A percentile compares a stretch with the other conserved stretches of the same genome.
These are phyloP conservation scores for Apamea monoglypha DNA, from an alignment of 2,888 invertebrate genomes.

Conservation along the genomic window DNA sequence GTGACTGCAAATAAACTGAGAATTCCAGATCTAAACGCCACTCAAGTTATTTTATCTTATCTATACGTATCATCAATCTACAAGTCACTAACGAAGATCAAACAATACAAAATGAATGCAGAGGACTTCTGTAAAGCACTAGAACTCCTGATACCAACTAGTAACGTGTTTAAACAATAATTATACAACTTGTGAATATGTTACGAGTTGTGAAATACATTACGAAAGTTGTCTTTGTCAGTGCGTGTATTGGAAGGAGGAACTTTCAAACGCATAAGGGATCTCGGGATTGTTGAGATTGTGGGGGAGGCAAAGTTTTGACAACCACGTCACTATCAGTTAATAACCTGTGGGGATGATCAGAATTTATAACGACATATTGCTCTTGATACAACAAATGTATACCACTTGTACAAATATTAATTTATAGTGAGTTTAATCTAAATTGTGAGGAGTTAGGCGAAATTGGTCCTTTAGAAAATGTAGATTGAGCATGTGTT, in stretches of 20 bases:
- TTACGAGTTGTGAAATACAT: conserved; percentile 67
- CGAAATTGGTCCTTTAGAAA: conserved; percentile 30
- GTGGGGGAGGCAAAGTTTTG: conserved; percentile 83
- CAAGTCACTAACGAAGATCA: background rate
- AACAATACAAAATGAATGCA: conserved; percentile 13
- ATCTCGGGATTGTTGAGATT: conserved; percentile 79
- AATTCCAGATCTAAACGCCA: background rate
- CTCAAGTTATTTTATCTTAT: background rate
- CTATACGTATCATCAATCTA: background rate
- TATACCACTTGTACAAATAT: conserved; percentile 62
- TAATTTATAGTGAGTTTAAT: conserved; percentile 63
- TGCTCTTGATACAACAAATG: conserved; percentile 58
- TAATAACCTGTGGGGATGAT: conserved; percentile 82
- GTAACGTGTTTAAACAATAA: conserved; percentile 58
- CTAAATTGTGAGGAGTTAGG: conserved; percentile 51
- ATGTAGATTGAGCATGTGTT: background rate
- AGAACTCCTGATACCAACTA: conserved; percentile 45
- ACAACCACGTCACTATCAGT: conserved; percentile 88
- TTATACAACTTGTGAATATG: conserved; percentile 60
- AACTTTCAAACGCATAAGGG: conserved; percentile 87
- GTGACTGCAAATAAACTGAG: background rate
- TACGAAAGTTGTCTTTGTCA: conserved; percentile 77
- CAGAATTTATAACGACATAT: conserved; percentile 80
- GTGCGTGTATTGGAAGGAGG: conserved; percentile 74
- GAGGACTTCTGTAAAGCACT: conserved; percentile 20